Conservation (phyloP, 2,888 invertebrate species). For the Eudemis profundana region DNA sequence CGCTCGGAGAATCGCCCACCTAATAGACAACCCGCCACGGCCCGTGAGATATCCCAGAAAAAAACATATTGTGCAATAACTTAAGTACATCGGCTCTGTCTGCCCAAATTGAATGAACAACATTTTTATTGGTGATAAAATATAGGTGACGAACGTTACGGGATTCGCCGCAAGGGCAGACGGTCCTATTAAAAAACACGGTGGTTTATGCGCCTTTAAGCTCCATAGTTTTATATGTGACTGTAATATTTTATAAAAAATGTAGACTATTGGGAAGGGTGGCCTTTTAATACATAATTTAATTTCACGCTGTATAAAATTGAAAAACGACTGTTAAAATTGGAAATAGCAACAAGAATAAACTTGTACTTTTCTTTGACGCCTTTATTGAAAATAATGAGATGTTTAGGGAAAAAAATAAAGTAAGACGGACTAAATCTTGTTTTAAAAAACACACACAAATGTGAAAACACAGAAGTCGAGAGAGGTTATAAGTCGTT, state of each 20-base stretch:
- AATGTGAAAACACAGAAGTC: background rate
- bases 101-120: slow-evolving; percentile 68
- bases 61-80: slow-evolving; percentile 5
- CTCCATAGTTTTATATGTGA: background rate
- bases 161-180: slow-evolving; percentile 26
- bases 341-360: too few species aligned
- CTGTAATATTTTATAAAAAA: too few species aligned
- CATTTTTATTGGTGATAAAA: slow-evolving; percentile 74
- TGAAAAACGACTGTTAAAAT: background rate
- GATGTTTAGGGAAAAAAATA: too few species aligned
- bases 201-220: background rate
- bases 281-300: too few species aligned
- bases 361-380: background rate
- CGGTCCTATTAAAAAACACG: background rate
- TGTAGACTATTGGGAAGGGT: too few species aligned
- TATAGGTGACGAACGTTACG: slow-evolving; percentile 56
- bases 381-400: background rate
- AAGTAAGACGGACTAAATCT: background rate
- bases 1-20: too few species aligned
- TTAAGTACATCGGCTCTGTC: slow-evolving; percentile 51
- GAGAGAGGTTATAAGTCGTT: too few species aligned
- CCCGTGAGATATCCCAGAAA: too few species aligned
- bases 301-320: background rate
- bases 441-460: background rate
- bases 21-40: too few species aligned